Percentiles rank a stretch among this genome's conserved stretches.
Conservation (phyloP, 2,888 invertebrate genomes). For the Rhorus exstirpatorius region DNA sequence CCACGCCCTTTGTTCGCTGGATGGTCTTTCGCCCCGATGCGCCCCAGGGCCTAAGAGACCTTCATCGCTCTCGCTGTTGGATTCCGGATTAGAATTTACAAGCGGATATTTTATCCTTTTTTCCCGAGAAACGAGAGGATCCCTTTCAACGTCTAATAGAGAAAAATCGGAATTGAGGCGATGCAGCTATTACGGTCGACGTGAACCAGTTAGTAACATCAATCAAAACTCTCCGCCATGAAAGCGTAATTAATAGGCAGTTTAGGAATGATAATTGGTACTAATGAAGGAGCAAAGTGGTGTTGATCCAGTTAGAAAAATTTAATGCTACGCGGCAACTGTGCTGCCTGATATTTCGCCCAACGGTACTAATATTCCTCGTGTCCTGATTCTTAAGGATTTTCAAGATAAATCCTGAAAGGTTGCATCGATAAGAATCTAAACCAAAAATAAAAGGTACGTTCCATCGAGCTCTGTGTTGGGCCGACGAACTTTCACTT, state of each 20-base stretch:
- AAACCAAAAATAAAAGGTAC: not conserved
- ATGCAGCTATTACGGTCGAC: not conserved
- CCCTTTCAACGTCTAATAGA: not conserved
- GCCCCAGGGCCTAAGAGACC: conserved; percentile 15
- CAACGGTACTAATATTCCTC: not conserved
- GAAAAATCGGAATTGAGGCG: conserved; percentile 27
- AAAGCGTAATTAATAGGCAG: conserved; percentile 34
- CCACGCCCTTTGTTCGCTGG: conserved; percentile 41
- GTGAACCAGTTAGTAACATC: not conserved
- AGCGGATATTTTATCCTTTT: conserved; percentile 34
- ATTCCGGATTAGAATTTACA: conserved; percentile 49
- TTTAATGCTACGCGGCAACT: conserved; percentile 9
- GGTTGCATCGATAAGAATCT: conserved; percentile 47
- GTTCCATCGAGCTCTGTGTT: not conserved
- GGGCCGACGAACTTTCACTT: conserved; percentile 19
- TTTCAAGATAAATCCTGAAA: conserved; percentile 14
- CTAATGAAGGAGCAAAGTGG: conserved; percentile 24
- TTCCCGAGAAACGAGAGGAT: conserved; percentile 17
- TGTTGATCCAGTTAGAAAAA: conserved; percentile 18
- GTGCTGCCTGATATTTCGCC: not conserved
- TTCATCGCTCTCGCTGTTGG: conserved; percentile 26
- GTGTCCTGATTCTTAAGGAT: not conserved
- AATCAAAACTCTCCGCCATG: conserved; percentile 6
- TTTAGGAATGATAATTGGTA: conserved; percentile 40
- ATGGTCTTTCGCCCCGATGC: conserved; percentile 37